Evolutionary conservation across 2,797 vertebrate genomes (phyloP).

Genomic region (Cephalopachus bancanus): DNA sequence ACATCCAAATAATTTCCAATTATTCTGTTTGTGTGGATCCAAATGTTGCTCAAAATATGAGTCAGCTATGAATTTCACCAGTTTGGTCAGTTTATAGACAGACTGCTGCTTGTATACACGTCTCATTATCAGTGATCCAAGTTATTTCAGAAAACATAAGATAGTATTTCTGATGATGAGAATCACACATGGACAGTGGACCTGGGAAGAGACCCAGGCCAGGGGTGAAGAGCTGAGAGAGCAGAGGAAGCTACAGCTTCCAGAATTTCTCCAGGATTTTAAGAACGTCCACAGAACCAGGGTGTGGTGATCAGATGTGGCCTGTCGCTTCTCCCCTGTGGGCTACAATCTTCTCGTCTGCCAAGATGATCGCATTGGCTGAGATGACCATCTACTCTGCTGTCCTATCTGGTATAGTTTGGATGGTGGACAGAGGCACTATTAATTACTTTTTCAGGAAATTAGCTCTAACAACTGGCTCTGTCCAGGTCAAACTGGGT

Average conservation of each 20-base stretch:
- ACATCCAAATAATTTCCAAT: not conserved
- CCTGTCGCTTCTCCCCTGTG: rapidly evolving
- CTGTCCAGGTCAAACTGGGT: not conserved
- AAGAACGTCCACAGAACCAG: too few species aligned
- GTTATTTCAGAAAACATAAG: not conserved
- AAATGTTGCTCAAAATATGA: not conserved
- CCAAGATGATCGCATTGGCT: not conserved
- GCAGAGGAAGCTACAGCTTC: not conserved
- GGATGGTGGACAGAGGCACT: not conserved
- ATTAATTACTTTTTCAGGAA: not conserved
- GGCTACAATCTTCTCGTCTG: not conserved
- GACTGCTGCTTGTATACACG: too few species aligned
- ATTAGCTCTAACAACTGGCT: not conserved
- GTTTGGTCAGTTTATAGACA: not conserved
- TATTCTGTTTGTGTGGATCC: not conserved
- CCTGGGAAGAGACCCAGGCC: not conserved
- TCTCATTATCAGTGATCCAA: not conserved
- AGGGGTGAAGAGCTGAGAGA: not conserved
- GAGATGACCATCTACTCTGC: not conserved
- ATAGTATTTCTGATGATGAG: not conserved
- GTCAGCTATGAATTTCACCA: not conserved
- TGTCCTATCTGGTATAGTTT: not conserved
- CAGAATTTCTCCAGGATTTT: not conserved
- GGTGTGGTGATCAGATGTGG: not conserved
- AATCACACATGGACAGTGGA: not conserved